These are phyloP conservation scores for Parazoanthus atlanticus DNA, from an alignment of 92 coral and sea anemone species.

Conservation along the genomic window DNA sequence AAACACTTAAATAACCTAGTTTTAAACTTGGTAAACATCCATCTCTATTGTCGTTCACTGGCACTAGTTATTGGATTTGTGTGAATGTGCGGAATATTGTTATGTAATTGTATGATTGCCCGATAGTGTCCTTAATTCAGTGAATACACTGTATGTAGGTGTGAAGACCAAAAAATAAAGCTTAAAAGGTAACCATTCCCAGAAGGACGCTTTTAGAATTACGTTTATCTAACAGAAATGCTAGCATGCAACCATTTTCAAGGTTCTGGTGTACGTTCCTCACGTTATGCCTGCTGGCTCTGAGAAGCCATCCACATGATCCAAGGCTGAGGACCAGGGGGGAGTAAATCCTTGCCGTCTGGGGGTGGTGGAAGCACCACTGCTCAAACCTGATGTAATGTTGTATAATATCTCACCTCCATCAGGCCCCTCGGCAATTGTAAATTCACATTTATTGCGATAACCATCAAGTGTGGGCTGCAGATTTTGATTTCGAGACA, in stretches of 20 bases:
- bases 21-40: no score
- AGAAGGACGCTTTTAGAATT: neutral
- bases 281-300: slow-evolving; percentile 21
- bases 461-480: slow-evolving; percentile 94
- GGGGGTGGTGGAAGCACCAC: slow-evolving; percentile 50
- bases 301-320: slow-evolving; percentile 34
- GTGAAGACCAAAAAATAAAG: neutral
- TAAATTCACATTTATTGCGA: slow-evolving; percentile 99
- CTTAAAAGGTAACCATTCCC: neutral
- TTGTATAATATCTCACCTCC: slow-evolving; percentile 72
- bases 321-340: slow-evolving; percentile 24
- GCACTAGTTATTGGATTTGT: no score
- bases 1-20: no score
- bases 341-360: slow-evolving; percentile 40
- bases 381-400: slow-evolving; percentile 49
- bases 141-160: no score
- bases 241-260: slow-evolving; percentile 10
- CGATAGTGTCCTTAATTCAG: no score
- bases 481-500: slow-evolving; percentile 45
- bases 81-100: no score
- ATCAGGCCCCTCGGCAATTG: slow-evolving; percentile 95
- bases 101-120: no score
- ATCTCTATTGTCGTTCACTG: no score
- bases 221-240: neutral
- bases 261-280: slow-evolving; percentile 24